These are phyloP conservation scores for Miltochrista miniata DNA, from an alignment of 2,888 invertebrate genomes.

Conservation along the genomic window DNA sequence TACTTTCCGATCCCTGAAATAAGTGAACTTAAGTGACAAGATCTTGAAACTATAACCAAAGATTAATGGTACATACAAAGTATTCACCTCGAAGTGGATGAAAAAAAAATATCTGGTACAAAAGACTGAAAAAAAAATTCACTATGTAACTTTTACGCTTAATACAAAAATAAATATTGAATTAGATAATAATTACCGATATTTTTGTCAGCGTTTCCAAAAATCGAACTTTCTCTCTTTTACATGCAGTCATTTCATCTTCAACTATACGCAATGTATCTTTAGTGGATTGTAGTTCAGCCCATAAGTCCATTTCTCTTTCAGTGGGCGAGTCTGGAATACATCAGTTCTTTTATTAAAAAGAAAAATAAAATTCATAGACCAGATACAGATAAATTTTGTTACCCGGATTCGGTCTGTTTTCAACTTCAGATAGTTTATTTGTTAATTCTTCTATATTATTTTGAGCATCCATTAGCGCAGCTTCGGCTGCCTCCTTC, in stretches of 20 bases:
- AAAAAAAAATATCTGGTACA: slow-evolving; percentile 60
- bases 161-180: neutral
- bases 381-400: neutral
- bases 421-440: slow-evolving; percentile 64
- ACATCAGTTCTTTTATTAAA: neutral
- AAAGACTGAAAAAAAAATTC: slow-evolving; percentile 63
- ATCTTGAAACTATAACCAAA: neutral
- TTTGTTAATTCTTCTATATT: slow-evolving; percentile 56
- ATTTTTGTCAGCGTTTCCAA: slow-evolving; percentile 74
- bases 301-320: slow-evolving; percentile 74
- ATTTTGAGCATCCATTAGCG: slow-evolving; percentile 48
- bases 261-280: slow-evolving; percentile 67
- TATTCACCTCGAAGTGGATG: slow-evolving; percentile 47
- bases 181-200: slow-evolving; percentile 51
- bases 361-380: neutral
- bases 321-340: slow-evolving; percentile 66
- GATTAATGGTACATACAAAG: slow-evolving; percentile 11
- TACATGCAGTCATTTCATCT: slow-evolving; percentile 67
- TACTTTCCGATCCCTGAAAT: slow-evolving; percentile 71
- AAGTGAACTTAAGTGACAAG: neutral
- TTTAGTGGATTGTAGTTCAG: slow-evolving; percentile 74
- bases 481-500: slow-evolving; percentile 48
- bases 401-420: slow-evolving; percentile 59
- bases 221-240: slow-evolving; percentile 72
- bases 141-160: slow-evolving; percentile 11